Base-by-base conservation (phyloP, 2,888 invertebrate species). In the Nephrocerus scutellatus region DNA sequence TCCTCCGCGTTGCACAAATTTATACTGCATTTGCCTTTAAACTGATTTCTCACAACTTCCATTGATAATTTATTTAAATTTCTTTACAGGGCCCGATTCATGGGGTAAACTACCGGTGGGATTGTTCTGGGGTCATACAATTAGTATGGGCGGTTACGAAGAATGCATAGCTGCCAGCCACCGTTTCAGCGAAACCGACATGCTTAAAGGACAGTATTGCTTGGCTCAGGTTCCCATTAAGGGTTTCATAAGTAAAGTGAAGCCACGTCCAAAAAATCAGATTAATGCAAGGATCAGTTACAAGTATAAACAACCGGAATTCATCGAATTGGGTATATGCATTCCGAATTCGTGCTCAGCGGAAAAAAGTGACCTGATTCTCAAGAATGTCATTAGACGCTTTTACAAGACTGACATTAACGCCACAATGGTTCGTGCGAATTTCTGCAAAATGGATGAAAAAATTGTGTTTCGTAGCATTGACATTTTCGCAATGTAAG, bases 61-160 rank as follows among this genome's bases (percentile, higher is more conserved):
- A n/a, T n/a, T n/a, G n/a, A n/a, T n/a, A n/a, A n/a, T n/a, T n/a
- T n/a, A 28, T 26, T 19, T 24, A 12, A 20, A 9, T 16, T 20
- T 28, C 33, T 39, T 51, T 44, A 21, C 43, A 72, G 72, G 70
- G 59, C 50, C 70, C 4, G 72, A 73, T 48, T 56, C 72, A 25
- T 68, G 68, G 57, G 70, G 70, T 10, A 71, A 71, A 42, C 26
- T 68, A 18, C 70, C 71, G 4, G 45, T 69, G 4, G 72, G 72
- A 22, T 46, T 72, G 8, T 52, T 70, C 20, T 57, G 53, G 51
- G 70, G 71, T 5, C 65, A 71, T 47, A 46, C 60, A 12, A 57
- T 62, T 26, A 68, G 69, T 38, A 58, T 70, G 45, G 72, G 72
- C 5, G 62, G 64, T 39, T 72, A 62, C 45, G 72, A 72, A 47